Percentiles rank a stretch among this genome's conserved stretches.
Evolutionary conservation across 2,888 invertebrate species (phyloP).

Genomic region (Pseudococcus viburni): DNA sequence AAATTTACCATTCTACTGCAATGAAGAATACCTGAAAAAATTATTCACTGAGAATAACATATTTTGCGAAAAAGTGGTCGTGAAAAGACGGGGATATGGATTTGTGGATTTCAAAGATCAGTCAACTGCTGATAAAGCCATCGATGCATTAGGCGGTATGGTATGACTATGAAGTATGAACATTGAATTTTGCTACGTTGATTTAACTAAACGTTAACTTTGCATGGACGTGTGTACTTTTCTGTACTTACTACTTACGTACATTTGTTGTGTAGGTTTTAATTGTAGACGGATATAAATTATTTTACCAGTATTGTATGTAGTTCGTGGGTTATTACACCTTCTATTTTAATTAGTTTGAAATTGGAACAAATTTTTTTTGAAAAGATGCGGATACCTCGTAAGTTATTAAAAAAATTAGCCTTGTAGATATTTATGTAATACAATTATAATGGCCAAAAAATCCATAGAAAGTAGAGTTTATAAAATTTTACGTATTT

Average conservation of each 20-base stretch:
- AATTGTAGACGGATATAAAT: not conserved
- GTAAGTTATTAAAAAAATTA: too few relatives aligned
- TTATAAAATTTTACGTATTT: too few relatives aligned
- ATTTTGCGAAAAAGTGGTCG: slow-evolving; percentile 18
- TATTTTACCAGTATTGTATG: not conserved
- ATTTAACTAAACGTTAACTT: not conserved
- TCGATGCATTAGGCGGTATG: slow-evolving; percentile 40
- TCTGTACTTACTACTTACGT: not conserved
- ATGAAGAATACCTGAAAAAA: slow-evolving; percentile 35
- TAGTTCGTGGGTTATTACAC: not conserved
- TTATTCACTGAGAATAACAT: not conserved
- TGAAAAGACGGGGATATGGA: slow-evolving; percentile 40
- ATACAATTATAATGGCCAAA: too few relatives aligned
- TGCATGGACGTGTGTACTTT: not conserved
- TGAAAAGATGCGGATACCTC: too few relatives aligned
- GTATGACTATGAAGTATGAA: not conserved
- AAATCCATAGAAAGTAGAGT: too few relatives aligned
- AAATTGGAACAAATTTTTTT: not conserved
- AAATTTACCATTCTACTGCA: slow-evolving; percentile 23
- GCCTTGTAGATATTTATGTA: too few relatives aligned
- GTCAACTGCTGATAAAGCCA: slow-evolving; percentile 40
- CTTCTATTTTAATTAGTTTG: not conserved
- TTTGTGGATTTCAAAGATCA: slow-evolving; percentile 31
- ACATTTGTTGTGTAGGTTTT: not conserved
- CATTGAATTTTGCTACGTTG: slow-evolving; percentile 25